Evolutionary conservation across 2,113 vertebrate genomes (phyloP), one percentile per base, ranked within the genome.

Genomic region (Formicarius rufipectus): DNA sequence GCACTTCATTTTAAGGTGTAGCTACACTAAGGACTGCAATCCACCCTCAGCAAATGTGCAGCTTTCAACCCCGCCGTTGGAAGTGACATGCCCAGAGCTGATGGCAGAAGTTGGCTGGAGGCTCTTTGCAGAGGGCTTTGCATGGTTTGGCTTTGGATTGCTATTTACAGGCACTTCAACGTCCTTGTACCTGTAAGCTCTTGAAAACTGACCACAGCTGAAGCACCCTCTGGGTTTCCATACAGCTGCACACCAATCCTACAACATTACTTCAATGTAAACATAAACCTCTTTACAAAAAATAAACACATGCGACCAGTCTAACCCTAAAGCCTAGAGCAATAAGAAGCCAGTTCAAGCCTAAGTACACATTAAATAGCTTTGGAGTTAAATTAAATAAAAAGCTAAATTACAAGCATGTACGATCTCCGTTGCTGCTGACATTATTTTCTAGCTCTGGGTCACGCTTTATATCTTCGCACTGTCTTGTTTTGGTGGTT

Each of bases 401-500:
- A 92, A 73, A 92, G 96, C 93, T 62, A 82, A 96, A 95, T 96
- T 94, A 93, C 92, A 91, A 95, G 96, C 87, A n/a, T 4, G 69
- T 93, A 72, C 93, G 93, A 83, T 64, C 93, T 84, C 56, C 5
- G 3, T 58, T 59, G 91, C 74, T 55, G 77, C 91, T 14, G 79
- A 59, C 74, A 50, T 90, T 78, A 59, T 79, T 62, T 81, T 77
- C 76, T 62, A 92, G 85, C 72, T 60, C 76, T n/a, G 7, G 67
- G 79, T 84, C 37, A 22, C 2, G 1, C 62, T 91, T 97, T 95
- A 98, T 67, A 98, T 92, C 90, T 97, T 97, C 7, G 20, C 93
- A 33, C 84, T 12, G 45, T 97, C 85, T 94, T 98, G 91, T 94
- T 95, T 96, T 2, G 98, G 98, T 2, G 98, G 98, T 94, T 99